Conservation (phyloP, 2,888 invertebrate species). For the Acrobasis suavella region DNA sequence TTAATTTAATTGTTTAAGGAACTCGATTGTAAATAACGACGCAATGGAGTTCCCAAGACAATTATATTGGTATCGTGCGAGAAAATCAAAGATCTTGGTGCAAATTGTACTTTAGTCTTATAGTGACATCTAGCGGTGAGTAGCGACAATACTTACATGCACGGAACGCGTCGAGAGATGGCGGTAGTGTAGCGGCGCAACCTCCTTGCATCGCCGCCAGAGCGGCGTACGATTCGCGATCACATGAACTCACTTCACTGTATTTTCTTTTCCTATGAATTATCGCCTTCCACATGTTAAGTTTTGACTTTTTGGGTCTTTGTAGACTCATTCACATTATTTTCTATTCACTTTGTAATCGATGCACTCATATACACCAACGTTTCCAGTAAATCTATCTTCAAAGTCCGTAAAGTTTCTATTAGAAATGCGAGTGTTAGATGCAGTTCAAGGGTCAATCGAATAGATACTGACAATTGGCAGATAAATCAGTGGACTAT, state of each 20-base stretch:
- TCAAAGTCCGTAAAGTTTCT: constrained; percentile 36
- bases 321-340: constrained; percentile 70
- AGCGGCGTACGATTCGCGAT: constrained; percentile 72
- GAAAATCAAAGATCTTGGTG: too few relatives aligned
- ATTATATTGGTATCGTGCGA: too few relatives aligned
- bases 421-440: constrained; percentile 35
- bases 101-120: not conserved
- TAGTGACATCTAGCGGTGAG: constrained; percentile 60
- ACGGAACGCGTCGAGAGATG: constrained; percentile 76
- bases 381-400: not conserved
- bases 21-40: too few relatives aligned
- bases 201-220: constrained; percentile 77
- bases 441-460: constrained; percentile 39
- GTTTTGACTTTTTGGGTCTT: constrained; percentile 63
- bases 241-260: constrained; percentile 67
- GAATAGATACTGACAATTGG: constrained; percentile 57
- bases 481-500: constrained; percentile 59
- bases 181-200: constrained; percentile 74
- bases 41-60: too few relatives aligned
- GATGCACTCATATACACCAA: not conserved
- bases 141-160: constrained; percentile 76
- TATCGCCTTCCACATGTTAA: constrained; percentile 77
- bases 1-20: too few relatives aligned
- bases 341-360: constrained; percentile 39
- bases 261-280: constrained; percentile 75